Conservation (phyloP, 2,888 invertebrate genomes). For the Pomacea canaliculata region DNA sequence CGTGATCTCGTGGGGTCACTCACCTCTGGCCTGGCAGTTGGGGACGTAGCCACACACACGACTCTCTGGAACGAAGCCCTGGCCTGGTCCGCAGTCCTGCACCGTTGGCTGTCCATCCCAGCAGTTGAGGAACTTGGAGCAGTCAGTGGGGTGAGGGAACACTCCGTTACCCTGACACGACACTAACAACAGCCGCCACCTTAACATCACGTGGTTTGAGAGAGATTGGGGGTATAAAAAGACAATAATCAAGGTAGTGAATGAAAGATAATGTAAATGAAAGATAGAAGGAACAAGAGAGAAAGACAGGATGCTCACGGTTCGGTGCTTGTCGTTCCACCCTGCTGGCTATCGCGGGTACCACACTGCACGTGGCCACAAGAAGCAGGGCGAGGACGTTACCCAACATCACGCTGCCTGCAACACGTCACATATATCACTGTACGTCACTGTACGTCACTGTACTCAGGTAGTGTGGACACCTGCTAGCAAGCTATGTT, state of each 20-base stretch:
- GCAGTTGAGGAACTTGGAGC: background rate
- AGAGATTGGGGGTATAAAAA: background rate
- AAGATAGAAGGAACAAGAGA: background rate
- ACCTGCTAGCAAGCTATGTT: too few relatives aligned
- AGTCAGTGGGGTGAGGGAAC: background rate
- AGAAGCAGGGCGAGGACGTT: background rate
- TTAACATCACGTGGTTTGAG: background rate
- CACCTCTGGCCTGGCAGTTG: too few relatives aligned
- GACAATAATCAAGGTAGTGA: background rate
- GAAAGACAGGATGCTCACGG: background rate
- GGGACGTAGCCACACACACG: background rate
- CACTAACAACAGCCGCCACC: background rate
- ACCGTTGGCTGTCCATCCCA: background rate
- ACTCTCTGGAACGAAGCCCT: too few relatives aligned
- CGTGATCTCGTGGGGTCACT: too few relatives aligned
- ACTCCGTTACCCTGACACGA: background rate
- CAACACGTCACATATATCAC: background rate
- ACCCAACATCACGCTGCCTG: background rate
- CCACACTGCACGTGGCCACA: background rate
- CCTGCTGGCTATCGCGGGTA: background rate
- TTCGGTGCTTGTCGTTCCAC: background rate
- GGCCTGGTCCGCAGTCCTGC: too few relatives aligned
- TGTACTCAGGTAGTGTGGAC: too few relatives aligned
- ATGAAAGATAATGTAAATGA: background rate
- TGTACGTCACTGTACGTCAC: too few relatives aligned